Percentiles rank a stretch among this genome's conserved stretches.
Conservation (phyloP, 1,140 invertebrate species). For the Colletes gigas region DNA sequence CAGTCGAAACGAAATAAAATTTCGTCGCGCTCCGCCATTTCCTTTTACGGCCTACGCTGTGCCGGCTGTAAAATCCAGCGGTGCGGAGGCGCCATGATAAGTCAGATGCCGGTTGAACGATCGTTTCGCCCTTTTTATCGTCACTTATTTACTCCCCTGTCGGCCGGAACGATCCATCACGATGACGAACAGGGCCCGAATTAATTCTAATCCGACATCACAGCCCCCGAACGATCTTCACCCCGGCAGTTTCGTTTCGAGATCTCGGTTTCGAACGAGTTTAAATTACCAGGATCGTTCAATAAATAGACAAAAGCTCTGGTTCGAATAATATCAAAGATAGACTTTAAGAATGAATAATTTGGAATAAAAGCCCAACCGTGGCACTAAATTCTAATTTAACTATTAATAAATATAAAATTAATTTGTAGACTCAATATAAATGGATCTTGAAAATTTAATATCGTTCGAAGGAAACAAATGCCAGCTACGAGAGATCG, state of each 20-base stretch:
- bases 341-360: no score
- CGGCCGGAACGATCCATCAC: not conserved
- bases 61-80: slow-evolving; percentile 48
- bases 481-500: slow-evolving; percentile 4
- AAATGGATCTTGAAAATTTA: no score
- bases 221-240: no score
- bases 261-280: not conserved
- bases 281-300: no score
- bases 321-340: no score
- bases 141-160: slow-evolving; percentile 10
- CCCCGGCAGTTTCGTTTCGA: no score
- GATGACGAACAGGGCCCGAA: not conserved
- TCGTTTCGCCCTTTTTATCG: slow-evolving; percentile 32
- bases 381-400: no score
- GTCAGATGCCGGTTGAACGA: slow-evolving; percentile 24
- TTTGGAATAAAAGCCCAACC: no score
- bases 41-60: slow-evolving; percentile 43
- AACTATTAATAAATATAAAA: no score
- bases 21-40: slow-evolving; percentile 30
- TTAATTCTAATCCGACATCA: not conserved
- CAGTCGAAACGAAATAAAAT: slow-evolving; percentile 45
- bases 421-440: no score
- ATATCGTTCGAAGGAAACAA: not conserved
- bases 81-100: slow-evolving; percentile 37
- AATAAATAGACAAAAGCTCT: no score